These are phyloP conservation scores for Drosophila cognata DNA, from an alignment of 2,888 invertebrate genomes.

Conservation along the genomic window DNA sequence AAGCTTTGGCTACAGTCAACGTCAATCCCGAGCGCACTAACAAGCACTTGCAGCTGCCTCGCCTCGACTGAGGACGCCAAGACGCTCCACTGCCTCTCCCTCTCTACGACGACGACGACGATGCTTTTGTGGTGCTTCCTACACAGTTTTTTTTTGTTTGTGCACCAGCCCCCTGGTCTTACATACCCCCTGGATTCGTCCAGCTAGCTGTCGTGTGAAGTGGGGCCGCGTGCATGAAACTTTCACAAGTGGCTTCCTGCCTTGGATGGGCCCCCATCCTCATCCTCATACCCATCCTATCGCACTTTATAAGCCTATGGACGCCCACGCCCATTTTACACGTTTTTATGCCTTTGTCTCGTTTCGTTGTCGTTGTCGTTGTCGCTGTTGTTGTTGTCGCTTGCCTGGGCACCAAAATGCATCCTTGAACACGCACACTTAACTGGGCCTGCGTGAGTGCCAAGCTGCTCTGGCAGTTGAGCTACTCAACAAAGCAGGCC, in stretches of 20 bases:
- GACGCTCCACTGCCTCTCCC: constrained; percentile 28
- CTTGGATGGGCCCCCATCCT: constrained; percentile 44
- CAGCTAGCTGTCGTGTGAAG: constrained; percentile 74
- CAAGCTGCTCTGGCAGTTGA: constrained; percentile 65
- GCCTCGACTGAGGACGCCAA: constrained; percentile 46
- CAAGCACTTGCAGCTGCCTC: constrained; percentile 73
- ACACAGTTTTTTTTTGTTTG: constrained; percentile 44
- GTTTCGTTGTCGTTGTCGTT: constrained; percentile 62
- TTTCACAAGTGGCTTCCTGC: constrained; percentile 80
- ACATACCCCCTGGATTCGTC: constrained; percentile 7
- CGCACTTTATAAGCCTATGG: constrained; percentile 77
- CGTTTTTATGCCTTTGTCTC: constrained; percentile 79
- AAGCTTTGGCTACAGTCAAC: constrained; percentile 67
- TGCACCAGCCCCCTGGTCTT: constrained; percentile 1
- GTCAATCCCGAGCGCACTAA: constrained; percentile 77
- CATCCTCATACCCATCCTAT: constrained; percentile 9
- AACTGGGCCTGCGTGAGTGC: constrained; percentile 81
- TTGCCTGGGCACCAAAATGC: constrained; percentile 79
- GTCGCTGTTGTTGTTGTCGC: constrained; percentile 49
- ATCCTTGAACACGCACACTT: constrained; percentile 80
- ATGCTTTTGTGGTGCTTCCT: constrained; percentile 69
- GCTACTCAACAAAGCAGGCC: constrained; percentile 51
- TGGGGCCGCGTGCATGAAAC: constrained; percentile 81
- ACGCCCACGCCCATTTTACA: constrained; percentile 73
- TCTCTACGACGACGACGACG: constrained; percentile 30